These are phyloP conservation scores for Mnemiopsis leidyi DNA, from an alignment of 37 sponge, comb jelly and placozoan genomes.

Conservation along the genomic window DNA sequence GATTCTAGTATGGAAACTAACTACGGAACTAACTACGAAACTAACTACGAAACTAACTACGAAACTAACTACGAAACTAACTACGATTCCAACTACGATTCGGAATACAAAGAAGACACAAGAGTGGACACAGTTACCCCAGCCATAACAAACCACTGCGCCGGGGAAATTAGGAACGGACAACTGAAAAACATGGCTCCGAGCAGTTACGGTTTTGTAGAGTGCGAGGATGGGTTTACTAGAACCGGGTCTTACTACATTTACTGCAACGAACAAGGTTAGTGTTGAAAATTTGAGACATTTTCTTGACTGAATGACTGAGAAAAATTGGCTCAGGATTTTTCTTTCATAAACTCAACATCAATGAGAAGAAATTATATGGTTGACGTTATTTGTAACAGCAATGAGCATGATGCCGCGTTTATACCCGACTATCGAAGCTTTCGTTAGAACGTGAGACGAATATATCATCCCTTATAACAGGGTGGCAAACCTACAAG, in stretches of 20 bases:
- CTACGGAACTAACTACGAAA: background rate
- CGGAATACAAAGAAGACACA: too few relatives aligned
- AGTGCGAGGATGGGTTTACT: background rate
- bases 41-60: background rate
- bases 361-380: too few relatives aligned
- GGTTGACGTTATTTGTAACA: too few relatives aligned
- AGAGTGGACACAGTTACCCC: background rate
- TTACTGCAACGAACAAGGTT: constrained; percentile 14
- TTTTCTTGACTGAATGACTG: too few relatives aligned
- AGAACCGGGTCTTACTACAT: background rate
- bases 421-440: too few relatives aligned
- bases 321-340: too few relatives aligned
- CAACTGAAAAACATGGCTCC: background rate
- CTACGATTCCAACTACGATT: background rate
- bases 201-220: background rate
- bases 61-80: background rate
- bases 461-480: too few relatives aligned
- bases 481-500: too few relatives aligned
- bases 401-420: too few relatives aligned
- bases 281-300: background rate
- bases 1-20: background rate
- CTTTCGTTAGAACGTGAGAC: too few relatives aligned
- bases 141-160: background rate
- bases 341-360: too few relatives aligned
- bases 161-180: background rate